Evolutionary conservation across 2,113 vertebrate species (phyloP).

Genomic region (Gallinago media): DNA sequence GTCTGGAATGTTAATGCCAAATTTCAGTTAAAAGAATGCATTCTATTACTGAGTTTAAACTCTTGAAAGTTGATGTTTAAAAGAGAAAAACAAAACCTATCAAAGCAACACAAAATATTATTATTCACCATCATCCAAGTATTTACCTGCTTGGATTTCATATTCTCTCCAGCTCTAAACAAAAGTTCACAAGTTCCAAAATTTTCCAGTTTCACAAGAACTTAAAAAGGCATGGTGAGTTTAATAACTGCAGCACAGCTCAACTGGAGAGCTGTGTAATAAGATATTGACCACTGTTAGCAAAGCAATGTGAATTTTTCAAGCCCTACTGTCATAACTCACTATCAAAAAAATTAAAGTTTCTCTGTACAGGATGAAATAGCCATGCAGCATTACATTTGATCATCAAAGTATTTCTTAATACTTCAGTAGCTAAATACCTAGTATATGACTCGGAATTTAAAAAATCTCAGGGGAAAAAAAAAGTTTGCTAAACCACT

Average conservation of each 20-base stretch:
- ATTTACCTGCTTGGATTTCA: background rate
- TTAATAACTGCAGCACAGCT: background rate
- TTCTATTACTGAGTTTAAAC: slow-evolving; percentile 43
- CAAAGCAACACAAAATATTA: background rate
- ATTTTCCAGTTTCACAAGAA: background rate
- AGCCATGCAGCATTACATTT: background rate
- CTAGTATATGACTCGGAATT: background rate
- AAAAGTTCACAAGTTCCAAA: background rate
- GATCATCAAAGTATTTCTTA: background rate
- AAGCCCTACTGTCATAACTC: background rate
- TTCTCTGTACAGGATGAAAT: background rate
- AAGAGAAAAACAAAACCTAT: slow-evolving; percentile 41
- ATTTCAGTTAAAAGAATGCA: background rate
- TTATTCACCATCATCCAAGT: background rate
- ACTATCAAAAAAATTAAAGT: background rate
- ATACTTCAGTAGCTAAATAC: background rate
- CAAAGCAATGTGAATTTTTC: background rate
- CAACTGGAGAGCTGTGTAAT: background rate
- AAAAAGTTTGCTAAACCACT: background rate
- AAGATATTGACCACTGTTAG: background rate
- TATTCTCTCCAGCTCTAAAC: background rate
- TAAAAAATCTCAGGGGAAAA: background rate
- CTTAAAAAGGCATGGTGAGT: background rate
- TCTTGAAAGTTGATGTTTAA: slow-evolving; percentile 40
- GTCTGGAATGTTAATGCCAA: background rate